Evolutionary conservation across 1,140 invertebrate genomes (phyloP), one percentile per base, ranked within the genome.

Genomic region (Stegodyphus dumicola): DNA sequence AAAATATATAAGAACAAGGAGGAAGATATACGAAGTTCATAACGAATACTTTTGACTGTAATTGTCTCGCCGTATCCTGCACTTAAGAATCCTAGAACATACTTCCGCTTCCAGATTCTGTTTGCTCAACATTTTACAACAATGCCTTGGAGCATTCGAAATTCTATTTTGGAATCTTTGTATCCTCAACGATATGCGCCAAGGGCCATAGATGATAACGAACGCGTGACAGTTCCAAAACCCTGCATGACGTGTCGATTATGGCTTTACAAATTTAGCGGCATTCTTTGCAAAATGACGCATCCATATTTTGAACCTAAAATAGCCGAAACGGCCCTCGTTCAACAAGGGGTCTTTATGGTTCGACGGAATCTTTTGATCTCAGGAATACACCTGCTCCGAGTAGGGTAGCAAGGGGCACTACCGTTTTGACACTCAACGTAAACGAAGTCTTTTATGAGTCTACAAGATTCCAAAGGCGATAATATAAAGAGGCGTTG

Each of bases 361-460:
- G 73, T 51, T 56, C 56, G 73, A 75, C 73, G 73, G 73, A 75
- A 75, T 75, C 73, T 75, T 75, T 75, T 75, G 73, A 75, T 75
- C 73, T 75, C 56, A 17, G 13, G 53, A 60, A 51, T 75, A 60
- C 54, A 75, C 73, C 73, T 75, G 73, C 54, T 60, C 18, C 54
- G 15, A 18, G 56, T 56, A 17, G 9, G n/a, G 54, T n/a, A 15
- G 52, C 17, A 53, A 17, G 18, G 53, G 73, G 73, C 52, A 56
- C 52, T 75, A 75, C 52, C 52, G n/a, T 33, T 33, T 33, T 33
- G 33, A 33, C 33, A 33, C 33, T 33, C 33, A 33, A 53, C 18
- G 18, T 56, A 75, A 75, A 75, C 54, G 73, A 53, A 75, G 53
- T 60, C 73, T 56, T 75, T 75, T 33, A 56, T 6, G 52, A n/a